Percentiles rank a stretch among this genome's conserved stretches.
Conservation (phyloP, 2,797 vertebrate genomes). For the Benthosema pterotum region DNA sequence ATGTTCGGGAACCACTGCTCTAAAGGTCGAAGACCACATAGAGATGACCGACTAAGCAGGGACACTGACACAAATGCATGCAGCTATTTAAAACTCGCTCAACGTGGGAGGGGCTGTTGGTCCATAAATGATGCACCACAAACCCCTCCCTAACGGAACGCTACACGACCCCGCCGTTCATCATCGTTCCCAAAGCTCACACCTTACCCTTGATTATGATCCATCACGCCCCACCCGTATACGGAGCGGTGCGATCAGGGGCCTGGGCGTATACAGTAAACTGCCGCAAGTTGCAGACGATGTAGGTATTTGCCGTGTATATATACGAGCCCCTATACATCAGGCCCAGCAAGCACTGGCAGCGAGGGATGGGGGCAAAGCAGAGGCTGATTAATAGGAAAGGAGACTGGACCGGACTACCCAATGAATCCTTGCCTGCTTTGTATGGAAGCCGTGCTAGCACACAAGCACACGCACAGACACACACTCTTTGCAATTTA, state of each 20-base stretch:
- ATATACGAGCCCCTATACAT: slow-evolving; percentile 38
- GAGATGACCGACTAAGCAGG: slow-evolving; percentile 11
- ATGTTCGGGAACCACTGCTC: no score
- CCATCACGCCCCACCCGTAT: slow-evolving; percentile 49
- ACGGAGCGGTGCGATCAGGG: slow-evolving; percentile 47
- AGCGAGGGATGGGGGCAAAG: slow-evolving; percentile 24
- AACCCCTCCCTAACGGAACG: slow-evolving; percentile 1
- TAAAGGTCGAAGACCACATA: background rate
- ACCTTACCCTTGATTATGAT: slow-evolving; percentile 57
- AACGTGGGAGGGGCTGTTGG: slow-evolving; percentile 32
- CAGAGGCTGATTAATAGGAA: slow-evolving; percentile 51
- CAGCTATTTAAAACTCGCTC: slow-evolving; percentile 29
- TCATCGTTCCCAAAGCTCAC: slow-evolving; percentile 47
- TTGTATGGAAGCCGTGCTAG: background rate
- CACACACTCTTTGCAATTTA: no score
- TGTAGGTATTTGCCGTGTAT: slow-evolving; percentile 46
- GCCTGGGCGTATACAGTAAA: slow-evolving; percentile 43
- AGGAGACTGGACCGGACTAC: slow-evolving; percentile 33
- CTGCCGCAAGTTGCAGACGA: slow-evolving; percentile 33
- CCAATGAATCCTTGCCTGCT: slow-evolving; percentile 25
- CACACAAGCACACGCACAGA: no score
- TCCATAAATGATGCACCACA: no score
- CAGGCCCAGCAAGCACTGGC: slow-evolving; percentile 31
- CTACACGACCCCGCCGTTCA: no score
- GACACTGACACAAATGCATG: background rate